Conservation (phyloP, 2,888 invertebrate genomes). For the Ochlodes sylvanus region DNA sequence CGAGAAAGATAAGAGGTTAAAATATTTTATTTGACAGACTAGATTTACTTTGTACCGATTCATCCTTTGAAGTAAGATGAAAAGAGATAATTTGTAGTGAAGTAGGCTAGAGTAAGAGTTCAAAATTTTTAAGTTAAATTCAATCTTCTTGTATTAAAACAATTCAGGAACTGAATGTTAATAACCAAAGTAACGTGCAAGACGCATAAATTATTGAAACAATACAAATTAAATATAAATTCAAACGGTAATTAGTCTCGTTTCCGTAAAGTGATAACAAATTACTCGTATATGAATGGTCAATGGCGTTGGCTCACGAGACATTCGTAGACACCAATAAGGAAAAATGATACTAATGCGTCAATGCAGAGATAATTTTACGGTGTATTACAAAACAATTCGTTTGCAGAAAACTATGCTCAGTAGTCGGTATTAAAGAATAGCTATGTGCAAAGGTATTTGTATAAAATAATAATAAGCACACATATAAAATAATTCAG, state of each 20-base stretch:
- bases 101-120: not conserved
- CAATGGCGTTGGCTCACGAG: conserved; percentile 7
- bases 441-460: no score
- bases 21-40: not conserved
- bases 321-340: conserved; percentile 2
- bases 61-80: not conserved
- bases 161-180: not conserved
- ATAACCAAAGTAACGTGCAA: not conserved
- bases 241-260: not conserved
- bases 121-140: not conserved
- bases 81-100: no score
- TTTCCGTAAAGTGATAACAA: conserved; percentile 31
- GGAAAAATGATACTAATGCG: conserved; percentile 25
- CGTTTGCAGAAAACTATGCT: conserved; percentile 12
- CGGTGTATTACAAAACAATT: not conserved
- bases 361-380: conserved; percentile 23
- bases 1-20: no score
- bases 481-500: no score
- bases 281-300: conserved; percentile 14
- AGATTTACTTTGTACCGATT: no score
- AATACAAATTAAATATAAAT: not conserved
- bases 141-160: not conserved
- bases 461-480: no score
- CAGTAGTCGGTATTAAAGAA: not conserved
- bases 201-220: not conserved